phyloP scores from a whole-genome alignment of 2,797 vertebrate species.

The Enteromius anoplus region DNA sequence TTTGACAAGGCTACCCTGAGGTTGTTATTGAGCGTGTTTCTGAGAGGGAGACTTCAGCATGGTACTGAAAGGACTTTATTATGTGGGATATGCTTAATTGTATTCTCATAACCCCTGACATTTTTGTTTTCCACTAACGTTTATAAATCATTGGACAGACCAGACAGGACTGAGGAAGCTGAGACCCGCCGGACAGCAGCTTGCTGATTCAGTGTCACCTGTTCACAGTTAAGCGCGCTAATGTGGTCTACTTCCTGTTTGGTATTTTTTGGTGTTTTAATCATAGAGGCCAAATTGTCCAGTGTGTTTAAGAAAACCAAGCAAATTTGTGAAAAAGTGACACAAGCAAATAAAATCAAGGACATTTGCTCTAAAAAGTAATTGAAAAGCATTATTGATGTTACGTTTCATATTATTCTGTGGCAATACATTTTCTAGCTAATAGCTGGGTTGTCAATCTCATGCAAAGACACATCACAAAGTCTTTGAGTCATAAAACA shows the following conservation, averaged over 20 bases:
- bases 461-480: background rate
- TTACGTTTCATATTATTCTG: background rate
- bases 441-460: background rate
- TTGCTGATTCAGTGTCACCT: constrained; percentile 30
- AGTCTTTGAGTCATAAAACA: background rate
- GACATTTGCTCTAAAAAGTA: background rate
- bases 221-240: background rate
- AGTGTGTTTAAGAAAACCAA: background rate
- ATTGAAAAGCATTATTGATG: background rate
- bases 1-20: constrained; percentile 9
- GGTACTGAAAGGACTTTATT: constrained; percentile 47
- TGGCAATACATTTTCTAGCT: background rate
- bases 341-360: background rate
- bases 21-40: constrained; percentile 21
- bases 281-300: background rate
- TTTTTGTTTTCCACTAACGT: constrained; percentile 31
- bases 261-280: background rate
- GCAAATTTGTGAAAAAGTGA: background rate
- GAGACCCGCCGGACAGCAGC: background rate
- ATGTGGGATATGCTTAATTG: constrained; percentile 16
- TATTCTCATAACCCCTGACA: constrained; percentile 22
- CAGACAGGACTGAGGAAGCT: constrained; percentile 11
- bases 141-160: constrained; percentile 24
- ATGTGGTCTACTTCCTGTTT: constrained; percentile 3
- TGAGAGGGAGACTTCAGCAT: constrained; percentile 29